Evolutionary conservation across 2,888 invertebrate species (phyloP).

Genomic region (Petrolisthes cinctipes): DNA sequence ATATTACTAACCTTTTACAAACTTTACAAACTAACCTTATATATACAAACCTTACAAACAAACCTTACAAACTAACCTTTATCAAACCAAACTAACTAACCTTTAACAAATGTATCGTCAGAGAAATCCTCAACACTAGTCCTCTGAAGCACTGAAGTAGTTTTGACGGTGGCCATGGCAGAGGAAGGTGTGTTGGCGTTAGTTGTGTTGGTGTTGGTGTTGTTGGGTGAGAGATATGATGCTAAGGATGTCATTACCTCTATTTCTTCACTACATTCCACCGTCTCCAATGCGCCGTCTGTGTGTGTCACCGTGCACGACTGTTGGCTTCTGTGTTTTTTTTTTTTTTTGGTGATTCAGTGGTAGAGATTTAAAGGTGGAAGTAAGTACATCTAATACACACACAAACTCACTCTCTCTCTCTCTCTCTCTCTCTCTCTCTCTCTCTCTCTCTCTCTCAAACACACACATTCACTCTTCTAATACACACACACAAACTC

Average conservation of each 20-base stretch:
- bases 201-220: background rate
- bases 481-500: no score
- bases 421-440: background rate
- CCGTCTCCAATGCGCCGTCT: conserved; percentile 11
- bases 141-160: background rate
- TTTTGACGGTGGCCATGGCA: conserved; percentile 18
- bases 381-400: no score
- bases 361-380: no score
- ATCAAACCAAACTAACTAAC: background rate
- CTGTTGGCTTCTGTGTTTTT: conserved; percentile 17
- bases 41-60: no score
- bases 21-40: no score
- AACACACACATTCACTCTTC: no score
- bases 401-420: background rate
- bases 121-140: conserved; percentile 29
- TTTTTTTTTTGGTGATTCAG: background rate
- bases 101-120: conserved; percentile 27
- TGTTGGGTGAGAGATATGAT: background rate
- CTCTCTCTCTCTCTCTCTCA: no score
- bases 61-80: background rate
- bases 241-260: conserved; percentile 15
- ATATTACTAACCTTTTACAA: no score
- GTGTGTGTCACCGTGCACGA: conserved; percentile 22
- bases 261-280: conserved; percentile 33
- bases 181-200: background rate